These are phyloP conservation scores for Hyperoodon ampullatus DNA, from an alignment of 2,113 vertebrate species.

Conservation along the genomic window DNA sequence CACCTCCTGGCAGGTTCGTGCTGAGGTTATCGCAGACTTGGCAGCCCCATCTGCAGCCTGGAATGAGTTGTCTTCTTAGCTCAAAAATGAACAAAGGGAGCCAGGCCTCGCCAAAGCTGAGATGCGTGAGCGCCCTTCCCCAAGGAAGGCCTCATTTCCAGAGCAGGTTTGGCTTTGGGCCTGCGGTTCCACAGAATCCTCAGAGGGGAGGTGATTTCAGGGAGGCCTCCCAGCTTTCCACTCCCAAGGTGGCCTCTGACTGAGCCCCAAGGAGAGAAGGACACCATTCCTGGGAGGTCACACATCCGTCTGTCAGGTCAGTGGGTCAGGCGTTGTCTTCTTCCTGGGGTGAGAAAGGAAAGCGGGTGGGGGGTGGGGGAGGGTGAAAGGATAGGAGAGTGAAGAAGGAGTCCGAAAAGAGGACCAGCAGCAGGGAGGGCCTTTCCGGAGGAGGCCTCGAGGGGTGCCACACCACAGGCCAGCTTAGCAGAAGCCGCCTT, in stretches of 20 bases:
- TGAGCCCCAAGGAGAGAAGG: not conserved
- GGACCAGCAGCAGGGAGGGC: not conserved
- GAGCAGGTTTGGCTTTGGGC: not conserved
- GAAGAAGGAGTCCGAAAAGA: no score
- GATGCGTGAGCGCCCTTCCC: fast-evolving
- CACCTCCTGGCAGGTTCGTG: not conserved
- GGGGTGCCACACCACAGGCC: not conserved
- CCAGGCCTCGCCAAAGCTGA: not conserved
- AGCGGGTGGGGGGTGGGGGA: no score
- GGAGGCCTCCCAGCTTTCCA: not conserved
- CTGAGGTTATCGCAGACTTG: not conserved
- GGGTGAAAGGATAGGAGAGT: not conserved
- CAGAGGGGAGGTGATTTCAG: not conserved
- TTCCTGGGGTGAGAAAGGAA: not conserved
- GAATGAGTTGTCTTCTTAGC: not conserved
- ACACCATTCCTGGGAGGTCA: not conserved
- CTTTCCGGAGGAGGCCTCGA: fast-evolving
- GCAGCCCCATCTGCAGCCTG: not conserved
- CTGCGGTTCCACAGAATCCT: not conserved
- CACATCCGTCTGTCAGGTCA: fast-evolving
- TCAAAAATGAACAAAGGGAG: not conserved
- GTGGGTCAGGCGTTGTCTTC: not conserved
- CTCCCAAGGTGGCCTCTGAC: not conserved
- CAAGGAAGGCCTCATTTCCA: not conserved
- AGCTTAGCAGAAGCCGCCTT: not conserved